A percentile compares a stretch with the other conserved stretches of the same genome.
These are phyloP conservation scores for Oryctes rhinoceros DNA, from an alignment of 1,140 invertebrate genomes.

Conservation along the genomic window DNA sequence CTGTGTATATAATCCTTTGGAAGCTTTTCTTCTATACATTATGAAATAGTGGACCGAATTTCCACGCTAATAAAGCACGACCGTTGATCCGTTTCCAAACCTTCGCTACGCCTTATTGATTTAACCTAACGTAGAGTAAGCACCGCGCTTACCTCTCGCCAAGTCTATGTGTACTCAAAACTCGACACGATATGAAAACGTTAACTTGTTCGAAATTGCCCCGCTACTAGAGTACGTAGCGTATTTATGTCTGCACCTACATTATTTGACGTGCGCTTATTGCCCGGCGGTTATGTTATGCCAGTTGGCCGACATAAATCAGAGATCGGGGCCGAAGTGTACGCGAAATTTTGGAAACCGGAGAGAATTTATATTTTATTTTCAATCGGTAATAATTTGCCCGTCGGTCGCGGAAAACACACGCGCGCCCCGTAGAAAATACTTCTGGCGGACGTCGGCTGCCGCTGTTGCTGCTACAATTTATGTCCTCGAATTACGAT, in stretches of 20 bases:
- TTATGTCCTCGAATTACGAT: constrained; percentile 8
- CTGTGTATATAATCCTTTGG: no score
- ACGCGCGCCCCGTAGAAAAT: neutral
- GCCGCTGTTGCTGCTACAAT: neutral
- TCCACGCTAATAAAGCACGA: no score
- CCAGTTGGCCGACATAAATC: neutral
- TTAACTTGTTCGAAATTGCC: no score
- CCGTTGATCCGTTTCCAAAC: no score
- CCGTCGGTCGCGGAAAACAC: constrained; percentile 16
- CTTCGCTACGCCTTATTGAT: no score
- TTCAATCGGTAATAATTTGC: neutral
- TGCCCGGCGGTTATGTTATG: neutral
- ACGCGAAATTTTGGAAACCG: constrained; percentile 1
- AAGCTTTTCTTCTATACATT: no score
- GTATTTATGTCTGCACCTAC: neutral
- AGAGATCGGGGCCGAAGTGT: neutral
- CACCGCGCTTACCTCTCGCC: no score
- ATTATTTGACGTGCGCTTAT: constrained; percentile 14
- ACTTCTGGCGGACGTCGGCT: neutral
- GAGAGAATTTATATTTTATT: constrained; percentile 11
- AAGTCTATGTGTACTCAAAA: neutral
- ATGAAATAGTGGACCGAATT: no score
- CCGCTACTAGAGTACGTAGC: neutral
- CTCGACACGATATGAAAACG: neutral
- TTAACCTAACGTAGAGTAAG: no score